phyloP scores from a whole-genome alignment of 2,797 vertebrate species.

The Spinus pinus region DNA sequence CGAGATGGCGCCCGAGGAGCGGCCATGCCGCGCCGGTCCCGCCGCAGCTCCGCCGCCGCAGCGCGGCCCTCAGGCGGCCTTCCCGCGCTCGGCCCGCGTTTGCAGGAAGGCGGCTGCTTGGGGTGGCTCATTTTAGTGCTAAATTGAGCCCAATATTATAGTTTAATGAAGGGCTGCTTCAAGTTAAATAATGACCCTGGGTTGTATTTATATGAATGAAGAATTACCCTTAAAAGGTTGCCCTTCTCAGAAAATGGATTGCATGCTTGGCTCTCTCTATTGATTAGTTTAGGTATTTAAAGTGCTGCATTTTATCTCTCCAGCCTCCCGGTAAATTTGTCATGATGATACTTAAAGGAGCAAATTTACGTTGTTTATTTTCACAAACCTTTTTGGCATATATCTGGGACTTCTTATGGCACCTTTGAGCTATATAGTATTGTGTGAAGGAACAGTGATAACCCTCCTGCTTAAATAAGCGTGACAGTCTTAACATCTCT shows the following conservation, averaged over 20 bases:
- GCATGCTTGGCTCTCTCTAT: not conserved
- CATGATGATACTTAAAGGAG: not conserved
- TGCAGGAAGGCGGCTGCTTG: not conserved
- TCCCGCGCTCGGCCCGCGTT: not conserved
- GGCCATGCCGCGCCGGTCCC: not conserved
- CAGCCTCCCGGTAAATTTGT: constrained; percentile 2
- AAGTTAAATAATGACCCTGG: not conserved
- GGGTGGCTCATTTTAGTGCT: not conserved
- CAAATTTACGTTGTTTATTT: constrained; percentile 13
- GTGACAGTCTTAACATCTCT: not conserved
- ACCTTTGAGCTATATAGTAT: constrained; percentile 30
- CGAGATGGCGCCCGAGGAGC: not conserved
- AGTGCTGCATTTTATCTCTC: constrained; percentile 65
- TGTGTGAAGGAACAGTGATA: constrained; percentile 37
- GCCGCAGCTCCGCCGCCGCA: not conserved
- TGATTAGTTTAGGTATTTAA: constrained; percentile 58
- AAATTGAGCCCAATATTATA: not conserved
- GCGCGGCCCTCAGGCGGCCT: not conserved
- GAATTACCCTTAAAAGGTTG: constrained; percentile 35
- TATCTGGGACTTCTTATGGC: constrained; percentile 4
- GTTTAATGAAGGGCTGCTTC: not conserved
- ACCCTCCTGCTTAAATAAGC: constrained; percentile 53
- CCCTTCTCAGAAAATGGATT: constrained; percentile 58
- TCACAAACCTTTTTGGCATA: not conserved
- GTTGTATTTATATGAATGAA: not conserved